A percentile compares a stretch with the other conserved stretches of the same genome.
Conservation (phyloP, 2,113 vertebrate species). For the Nibea albiflora region DNA sequence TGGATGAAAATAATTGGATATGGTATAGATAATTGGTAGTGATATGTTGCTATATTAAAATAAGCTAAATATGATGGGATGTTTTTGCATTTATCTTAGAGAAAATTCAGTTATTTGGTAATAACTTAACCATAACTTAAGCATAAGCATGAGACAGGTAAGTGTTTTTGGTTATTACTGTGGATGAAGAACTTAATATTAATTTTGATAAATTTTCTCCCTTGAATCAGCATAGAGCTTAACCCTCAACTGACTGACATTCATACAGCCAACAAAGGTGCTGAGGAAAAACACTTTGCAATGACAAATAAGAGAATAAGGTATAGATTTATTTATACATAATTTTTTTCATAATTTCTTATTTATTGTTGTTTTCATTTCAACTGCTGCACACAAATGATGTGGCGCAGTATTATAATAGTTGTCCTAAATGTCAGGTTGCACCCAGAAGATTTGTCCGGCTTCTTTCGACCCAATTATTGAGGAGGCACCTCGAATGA, state of each 20-base stretch:
- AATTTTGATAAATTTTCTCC: background rate
- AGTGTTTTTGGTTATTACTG: background rate
- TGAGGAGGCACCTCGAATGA: too few species aligned
- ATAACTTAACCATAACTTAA: too few species aligned
- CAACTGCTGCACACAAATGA: background rate
- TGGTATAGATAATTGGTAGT: background rate
- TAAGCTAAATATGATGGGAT: background rate
- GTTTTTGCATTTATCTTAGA: background rate
- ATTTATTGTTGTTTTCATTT: too few species aligned
- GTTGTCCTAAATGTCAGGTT: background rate
- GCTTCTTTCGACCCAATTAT: background rate
- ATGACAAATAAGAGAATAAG: background rate
- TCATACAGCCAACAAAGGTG: background rate
- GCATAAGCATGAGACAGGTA: background rate
- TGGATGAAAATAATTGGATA: too few species aligned
- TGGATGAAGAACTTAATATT: background rate
- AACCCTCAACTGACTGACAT: background rate
- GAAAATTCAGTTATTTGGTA: background rate
- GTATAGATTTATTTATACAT: background rate
- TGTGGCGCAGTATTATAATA: background rate
- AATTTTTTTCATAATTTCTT: background rate
- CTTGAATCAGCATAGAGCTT: background rate
- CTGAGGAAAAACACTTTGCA: background rate
- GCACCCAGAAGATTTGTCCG: background rate
- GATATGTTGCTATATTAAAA: background rate